Evolutionary conservation across 2,797 vertebrate genomes (phyloP).

Genomic region (Tapera naevia): DNA sequence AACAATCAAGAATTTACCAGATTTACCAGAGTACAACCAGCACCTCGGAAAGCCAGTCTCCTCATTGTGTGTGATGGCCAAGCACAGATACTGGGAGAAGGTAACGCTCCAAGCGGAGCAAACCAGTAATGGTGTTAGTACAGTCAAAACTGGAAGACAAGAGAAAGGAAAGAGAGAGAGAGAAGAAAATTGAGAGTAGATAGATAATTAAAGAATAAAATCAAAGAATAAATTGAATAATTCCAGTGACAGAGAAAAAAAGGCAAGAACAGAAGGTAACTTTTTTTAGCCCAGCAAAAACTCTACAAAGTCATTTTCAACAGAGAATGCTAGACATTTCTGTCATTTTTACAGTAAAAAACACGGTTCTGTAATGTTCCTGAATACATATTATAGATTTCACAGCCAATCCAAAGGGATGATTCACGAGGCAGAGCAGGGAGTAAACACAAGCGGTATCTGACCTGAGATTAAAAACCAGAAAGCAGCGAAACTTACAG

Average conservation of each 20-base stretch:
- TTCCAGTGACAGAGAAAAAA: slow-evolving; percentile 30
- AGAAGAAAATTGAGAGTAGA: slow-evolving; percentile 46
- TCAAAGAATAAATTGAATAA: slow-evolving; percentile 42
- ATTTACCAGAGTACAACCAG: slow-evolving; percentile 87
- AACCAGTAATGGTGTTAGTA: slow-evolving; percentile 74
- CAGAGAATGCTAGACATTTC: slow-evolving; percentile 15
- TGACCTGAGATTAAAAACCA: slow-evolving; percentile 1
- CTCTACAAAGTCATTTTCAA: neutral
- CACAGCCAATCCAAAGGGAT: slow-evolving; percentile 57
- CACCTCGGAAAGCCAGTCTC: slow-evolving; percentile 83
- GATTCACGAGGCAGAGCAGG: slow-evolving; percentile 55
- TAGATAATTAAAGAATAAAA: slow-evolving; percentile 47
- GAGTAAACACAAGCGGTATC: slow-evolving; percentile 44
- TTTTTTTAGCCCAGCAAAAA: slow-evolving; percentile 40
- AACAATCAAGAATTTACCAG: slow-evolving; percentile 81
- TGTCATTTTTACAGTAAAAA: slow-evolving; percentile 20
- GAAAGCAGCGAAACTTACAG: neutral
- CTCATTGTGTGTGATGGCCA: slow-evolving; percentile 79
- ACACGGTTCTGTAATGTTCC: slow-evolving; percentile 1
- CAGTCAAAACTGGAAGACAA: slow-evolving; percentile 80
- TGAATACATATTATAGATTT: slow-evolving; percentile 38
- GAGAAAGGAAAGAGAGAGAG: slow-evolving; percentile 63
- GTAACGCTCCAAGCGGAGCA: slow-evolving; percentile 71
- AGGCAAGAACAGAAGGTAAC: slow-evolving; percentile 31
- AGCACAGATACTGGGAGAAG: slow-evolving; percentile 74